Conservation (phyloP, 2,888 invertebrate species). For the Hypolimnas misippus region DNA sequence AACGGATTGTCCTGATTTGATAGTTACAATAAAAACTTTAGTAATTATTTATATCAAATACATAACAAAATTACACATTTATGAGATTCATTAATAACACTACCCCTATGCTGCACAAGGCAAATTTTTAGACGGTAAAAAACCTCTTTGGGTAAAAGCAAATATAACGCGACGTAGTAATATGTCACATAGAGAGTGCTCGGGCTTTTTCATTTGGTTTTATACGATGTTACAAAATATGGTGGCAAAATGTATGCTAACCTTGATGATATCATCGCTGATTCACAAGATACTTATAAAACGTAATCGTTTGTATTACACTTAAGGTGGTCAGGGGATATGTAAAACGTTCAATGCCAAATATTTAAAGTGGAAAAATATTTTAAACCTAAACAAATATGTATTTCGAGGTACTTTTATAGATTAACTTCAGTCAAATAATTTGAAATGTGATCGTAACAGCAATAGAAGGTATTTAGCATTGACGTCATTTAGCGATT, state of each 20-base stretch:
- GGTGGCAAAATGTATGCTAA: constrained; percentile 38
- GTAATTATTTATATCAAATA: no score
- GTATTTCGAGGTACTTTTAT: no score
- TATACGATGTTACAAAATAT: constrained; percentile 14
- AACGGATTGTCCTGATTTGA: no score
- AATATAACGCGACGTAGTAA: no score
- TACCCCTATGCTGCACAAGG: no score
- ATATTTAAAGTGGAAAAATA: background rate
- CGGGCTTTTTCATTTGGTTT: background rate
- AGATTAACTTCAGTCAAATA: no score
- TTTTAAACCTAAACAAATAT: background rate
- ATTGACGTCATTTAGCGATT: no score
- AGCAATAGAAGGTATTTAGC: background rate
- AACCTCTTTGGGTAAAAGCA: no score
- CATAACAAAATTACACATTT: no score
- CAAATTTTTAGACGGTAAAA: no score
- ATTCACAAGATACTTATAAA: constrained; percentile 56
- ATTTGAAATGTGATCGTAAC: background rate
- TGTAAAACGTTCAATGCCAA: constrained; percentile 22
- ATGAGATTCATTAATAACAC: no score
- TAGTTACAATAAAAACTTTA: no score
- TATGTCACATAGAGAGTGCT: background rate
- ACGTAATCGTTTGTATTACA: constrained; percentile 43
- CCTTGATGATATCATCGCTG: constrained; percentile 65
- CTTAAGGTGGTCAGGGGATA: constrained; percentile 35